Conservation (phyloP, 2,113 vertebrate species). For the Acanthisitta chloris region DNA sequence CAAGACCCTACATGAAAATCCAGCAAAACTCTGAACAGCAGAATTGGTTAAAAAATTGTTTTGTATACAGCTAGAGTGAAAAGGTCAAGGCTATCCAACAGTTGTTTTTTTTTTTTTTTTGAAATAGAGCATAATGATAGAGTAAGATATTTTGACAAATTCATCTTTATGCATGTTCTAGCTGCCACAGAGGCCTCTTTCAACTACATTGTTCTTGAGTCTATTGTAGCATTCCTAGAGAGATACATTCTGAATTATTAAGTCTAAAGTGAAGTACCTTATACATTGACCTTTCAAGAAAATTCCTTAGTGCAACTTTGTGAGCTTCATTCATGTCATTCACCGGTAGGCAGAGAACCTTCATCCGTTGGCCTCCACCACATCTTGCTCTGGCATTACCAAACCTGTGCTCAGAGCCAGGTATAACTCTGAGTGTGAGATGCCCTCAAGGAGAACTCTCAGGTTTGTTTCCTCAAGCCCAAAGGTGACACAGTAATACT, state of each 20-base stretch:
- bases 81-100: neutral
- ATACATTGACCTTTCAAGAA: neutral
- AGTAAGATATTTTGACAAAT: neutral
- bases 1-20: neutral
- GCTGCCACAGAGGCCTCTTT: neutral
- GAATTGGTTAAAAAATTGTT: neutral
- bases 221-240: neutral
- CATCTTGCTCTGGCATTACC: neutral
- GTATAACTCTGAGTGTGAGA: neutral
- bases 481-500: neutral
- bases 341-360: neutral
- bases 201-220: neutral
- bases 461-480: neutral
- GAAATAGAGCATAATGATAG: neutral
- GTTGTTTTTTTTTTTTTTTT: neutral
- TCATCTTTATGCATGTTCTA: neutral
- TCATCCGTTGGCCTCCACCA: fast-evolving
- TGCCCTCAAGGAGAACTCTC: neutral
- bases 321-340: neutral
- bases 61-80: neutral
- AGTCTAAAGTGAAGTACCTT: neutral
- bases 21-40: neutral
- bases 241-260: neutral
- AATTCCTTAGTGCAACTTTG: neutral
- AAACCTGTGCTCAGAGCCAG: neutral